Conservation (phyloP, 2,113 vertebrate species). For the Myodes glareolus region DNA sequence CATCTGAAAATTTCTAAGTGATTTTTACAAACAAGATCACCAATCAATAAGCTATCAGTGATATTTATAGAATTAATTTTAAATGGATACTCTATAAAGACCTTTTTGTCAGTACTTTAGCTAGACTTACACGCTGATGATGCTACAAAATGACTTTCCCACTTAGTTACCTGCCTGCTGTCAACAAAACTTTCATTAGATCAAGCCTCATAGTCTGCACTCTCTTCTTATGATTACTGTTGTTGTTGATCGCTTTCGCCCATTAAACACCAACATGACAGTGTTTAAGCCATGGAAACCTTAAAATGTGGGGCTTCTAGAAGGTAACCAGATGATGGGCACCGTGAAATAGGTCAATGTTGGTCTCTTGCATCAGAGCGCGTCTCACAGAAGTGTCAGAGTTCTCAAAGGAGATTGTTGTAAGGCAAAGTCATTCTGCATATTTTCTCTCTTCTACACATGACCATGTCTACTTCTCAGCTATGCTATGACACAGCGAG, state of each 20-base stretch:
- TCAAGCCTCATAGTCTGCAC: not conserved
- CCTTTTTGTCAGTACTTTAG: not conserved
- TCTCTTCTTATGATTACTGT: not conserved
- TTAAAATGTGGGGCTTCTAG: not conserved
- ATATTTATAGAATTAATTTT: constrained; percentile 11
- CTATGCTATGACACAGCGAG: not conserved
- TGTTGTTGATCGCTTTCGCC: not conserved
- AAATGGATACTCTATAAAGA: not conserved
- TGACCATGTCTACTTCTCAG: not conserved
- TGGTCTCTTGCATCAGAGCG: no score
- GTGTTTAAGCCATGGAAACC: not conserved
- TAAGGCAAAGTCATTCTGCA: not conserved
- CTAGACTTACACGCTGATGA: not conserved
- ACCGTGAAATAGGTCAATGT: not conserved
- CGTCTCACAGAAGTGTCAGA: not conserved
- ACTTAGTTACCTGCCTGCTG: not conserved
- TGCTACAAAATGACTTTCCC: not conserved
- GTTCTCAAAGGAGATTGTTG: not conserved
- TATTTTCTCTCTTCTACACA: not conserved
- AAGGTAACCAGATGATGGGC: not conserved
- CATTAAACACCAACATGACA: not conserved
- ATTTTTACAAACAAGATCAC: constrained; percentile 49
- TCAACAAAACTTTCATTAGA: constrained; percentile 3
- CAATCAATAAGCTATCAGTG: not conserved
- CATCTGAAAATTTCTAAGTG: not conserved